A percentile compares a stretch with the other conserved stretches of the same genome.
Conservation (phyloP, 2,113 vertebrate species). For the Aplodontia rufa region DNA sequence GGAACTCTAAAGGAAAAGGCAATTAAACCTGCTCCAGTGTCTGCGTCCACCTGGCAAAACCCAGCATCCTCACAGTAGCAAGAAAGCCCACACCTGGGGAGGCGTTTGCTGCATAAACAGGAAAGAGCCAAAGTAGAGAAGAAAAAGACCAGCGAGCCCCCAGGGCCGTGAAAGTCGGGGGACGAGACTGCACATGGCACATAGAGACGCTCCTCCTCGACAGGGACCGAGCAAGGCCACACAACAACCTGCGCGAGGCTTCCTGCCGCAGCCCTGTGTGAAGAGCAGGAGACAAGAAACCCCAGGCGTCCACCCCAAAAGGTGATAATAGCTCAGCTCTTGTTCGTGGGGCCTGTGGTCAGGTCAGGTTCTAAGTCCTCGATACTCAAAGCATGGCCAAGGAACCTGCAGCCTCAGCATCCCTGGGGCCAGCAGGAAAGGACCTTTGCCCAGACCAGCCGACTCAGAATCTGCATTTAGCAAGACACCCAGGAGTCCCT, state of each 20-base stretch:
- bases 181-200: fast-evolving
- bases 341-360: fast-evolving
- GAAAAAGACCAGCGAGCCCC: fast-evolving
- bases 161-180: too few relatives aligned
- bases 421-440: neutral
- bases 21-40: fast-evolving
- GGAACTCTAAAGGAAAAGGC: neutral
- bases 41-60: neutral
- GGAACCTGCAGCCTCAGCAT: neutral
- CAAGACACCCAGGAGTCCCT: neutral
- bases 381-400: fast-evolving
- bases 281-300: neutral
- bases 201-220: neutral
- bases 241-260: fast-evolving
- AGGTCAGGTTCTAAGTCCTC: neutral
- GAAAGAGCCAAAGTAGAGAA: neutral
- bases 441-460: neutral
- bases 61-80: neutral
- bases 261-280: neutral
- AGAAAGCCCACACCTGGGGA: neutral
- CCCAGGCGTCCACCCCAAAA: fast-evolving
- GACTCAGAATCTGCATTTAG: neutral
- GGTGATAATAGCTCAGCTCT: neutral
- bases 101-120: neutral
- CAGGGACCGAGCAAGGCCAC: too few relatives aligned